Base-by-base conservation (phyloP, 2,113 vertebrate genomes). In the Meriones unguiculatus region DNA sequence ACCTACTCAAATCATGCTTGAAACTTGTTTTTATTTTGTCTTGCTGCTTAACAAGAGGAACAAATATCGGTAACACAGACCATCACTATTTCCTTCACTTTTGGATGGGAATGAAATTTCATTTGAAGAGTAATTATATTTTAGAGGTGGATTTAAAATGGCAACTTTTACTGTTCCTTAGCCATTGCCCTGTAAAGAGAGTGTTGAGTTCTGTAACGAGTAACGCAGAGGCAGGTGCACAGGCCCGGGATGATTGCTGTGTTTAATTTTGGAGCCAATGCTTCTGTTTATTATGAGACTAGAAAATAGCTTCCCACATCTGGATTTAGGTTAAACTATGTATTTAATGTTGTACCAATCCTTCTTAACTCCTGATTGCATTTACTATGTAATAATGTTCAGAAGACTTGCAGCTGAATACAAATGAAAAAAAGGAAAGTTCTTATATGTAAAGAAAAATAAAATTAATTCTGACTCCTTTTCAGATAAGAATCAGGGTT, bases 261-360 rank as follows among this genome's bases (percentile, higher is more conserved):
- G 38, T 62, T 94, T 94, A 54, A 35, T 50, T 86, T 72, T 50
- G 77, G 57, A 97, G 94, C 70, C 2, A 20, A 32, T 72, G 28
- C 28, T 25, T 95, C 85, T 65, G 18, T 17, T 87, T 91, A 38
- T 67, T 46, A 84, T 73, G 28, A 59, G 15, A 15, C 62, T 89
- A 90, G 62, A 81, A 92, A 84, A 87, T 41, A 20, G 75, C 52
- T 95, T 90, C 73, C 35, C 38, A 80, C 15, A 93, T 87, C 38
- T 96, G 89, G 30, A 65, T 20, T 94, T 87, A 57, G 46, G 72
- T 54, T 94, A 75, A 81, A 90, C 75, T 69, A 35, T 72, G 13
- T 3, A 18, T 75, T 59, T 67, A 73, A 87, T 78, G 38, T 64
- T 10, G 20, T 67, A 17, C 78, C 50, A 25, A 62, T 92, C 80